These are phyloP conservation scores for Oscheius onirici DNA, from an alignment of 2,888 invertebrate genomes.

Conservation along the genomic window DNA sequence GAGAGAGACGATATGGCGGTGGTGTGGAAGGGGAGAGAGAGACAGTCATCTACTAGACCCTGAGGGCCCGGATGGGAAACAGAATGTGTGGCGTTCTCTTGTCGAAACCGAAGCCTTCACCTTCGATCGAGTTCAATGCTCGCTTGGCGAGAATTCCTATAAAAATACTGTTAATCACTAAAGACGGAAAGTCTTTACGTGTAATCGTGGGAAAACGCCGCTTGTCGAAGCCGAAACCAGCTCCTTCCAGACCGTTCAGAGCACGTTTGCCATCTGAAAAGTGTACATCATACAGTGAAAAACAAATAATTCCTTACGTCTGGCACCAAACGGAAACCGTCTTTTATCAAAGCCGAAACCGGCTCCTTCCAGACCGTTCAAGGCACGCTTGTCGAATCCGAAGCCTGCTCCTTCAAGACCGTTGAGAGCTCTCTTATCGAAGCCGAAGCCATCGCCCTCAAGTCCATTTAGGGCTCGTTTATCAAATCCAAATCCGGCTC, in stretches of 20 bases:
- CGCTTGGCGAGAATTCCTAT: conserved; percentile 40
- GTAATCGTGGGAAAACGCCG: conserved; percentile 25
- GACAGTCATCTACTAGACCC: conserved; percentile 1
- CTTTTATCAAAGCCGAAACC: conserved; percentile 57
- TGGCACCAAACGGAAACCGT: conserved; percentile 2
- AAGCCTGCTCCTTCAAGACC: conserved; percentile 36
- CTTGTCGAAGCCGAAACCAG: conserved; percentile 55
- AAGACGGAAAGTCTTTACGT: neutral
- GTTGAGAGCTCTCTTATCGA: conserved; percentile 27
- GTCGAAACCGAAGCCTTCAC: conserved; percentile 51
- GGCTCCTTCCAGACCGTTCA: conserved; percentile 46
- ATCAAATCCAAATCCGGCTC: conserved; percentile 53
- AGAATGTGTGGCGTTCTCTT: conserved; percentile 34
- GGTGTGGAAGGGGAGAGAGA: neutral
- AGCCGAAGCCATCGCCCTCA: conserved; percentile 42
- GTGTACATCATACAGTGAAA: neutral
- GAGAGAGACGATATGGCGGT: neutral
- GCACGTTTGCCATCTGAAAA: conserved; percentile 43
- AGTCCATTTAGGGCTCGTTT: conserved; percentile 49
- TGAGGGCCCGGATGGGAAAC: conserved; percentile 13
- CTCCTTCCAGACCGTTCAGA: conserved; percentile 46
- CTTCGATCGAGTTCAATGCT: conserved; percentile 48
- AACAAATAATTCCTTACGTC: neutral
- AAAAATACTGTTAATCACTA: neutral
- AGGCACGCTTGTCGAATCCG: conserved; percentile 46